phyloP scores from a whole-genome alignment of 2,797 vertebrate genomes.

The Microtus obscurus region DNA sequence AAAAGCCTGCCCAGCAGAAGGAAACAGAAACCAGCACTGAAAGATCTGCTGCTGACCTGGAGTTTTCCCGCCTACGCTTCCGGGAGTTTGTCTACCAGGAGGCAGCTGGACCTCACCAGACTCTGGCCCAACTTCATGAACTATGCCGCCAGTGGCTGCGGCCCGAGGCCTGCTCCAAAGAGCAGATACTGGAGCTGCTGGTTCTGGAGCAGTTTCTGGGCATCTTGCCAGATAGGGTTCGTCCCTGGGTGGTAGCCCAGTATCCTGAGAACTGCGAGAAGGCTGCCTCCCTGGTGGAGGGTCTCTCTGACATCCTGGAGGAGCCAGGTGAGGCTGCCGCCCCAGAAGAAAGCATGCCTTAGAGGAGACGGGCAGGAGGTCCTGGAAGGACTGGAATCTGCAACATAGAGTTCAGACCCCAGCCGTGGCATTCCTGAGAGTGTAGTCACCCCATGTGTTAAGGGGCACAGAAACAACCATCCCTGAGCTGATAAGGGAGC shows the following conservation, averaged over 20 bases:
- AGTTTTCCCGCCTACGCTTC: conserved; percentile 68
- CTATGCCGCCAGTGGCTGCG: conserved; percentile 62
- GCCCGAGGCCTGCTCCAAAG: conserved; percentile 38
- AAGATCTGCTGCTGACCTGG: conserved; percentile 46
- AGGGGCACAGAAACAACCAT: not conserved
- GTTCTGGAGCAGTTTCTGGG: conserved; percentile 72
- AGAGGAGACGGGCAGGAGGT: not conserved
- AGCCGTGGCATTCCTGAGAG: not conserved
- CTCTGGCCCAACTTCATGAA: conserved; percentile 31
- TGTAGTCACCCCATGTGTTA: not conserved
- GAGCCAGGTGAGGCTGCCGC: conserved; percentile 62
- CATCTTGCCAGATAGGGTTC: conserved; percentile 39
- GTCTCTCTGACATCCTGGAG: conserved; percentile 36
- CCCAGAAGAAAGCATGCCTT: not conserved
- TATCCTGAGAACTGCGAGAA: conserved; percentile 65
- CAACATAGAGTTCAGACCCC: not conserved
- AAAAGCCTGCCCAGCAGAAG: not conserved
- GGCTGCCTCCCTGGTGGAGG: conserved; percentile 66
- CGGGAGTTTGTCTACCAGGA: conserved; percentile 66
- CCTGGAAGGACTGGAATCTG: not conserved
- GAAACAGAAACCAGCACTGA: not conserved
- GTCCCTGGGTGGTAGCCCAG: conserved; percentile 59
- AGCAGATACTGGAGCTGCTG: conserved; percentile 70
- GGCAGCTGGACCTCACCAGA: conserved; percentile 51
- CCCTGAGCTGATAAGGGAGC: not conserved